Evolutionary conservation across 2,797 vertebrate species (phyloP).

Genomic region (Cheirogaleus major): DNA sequence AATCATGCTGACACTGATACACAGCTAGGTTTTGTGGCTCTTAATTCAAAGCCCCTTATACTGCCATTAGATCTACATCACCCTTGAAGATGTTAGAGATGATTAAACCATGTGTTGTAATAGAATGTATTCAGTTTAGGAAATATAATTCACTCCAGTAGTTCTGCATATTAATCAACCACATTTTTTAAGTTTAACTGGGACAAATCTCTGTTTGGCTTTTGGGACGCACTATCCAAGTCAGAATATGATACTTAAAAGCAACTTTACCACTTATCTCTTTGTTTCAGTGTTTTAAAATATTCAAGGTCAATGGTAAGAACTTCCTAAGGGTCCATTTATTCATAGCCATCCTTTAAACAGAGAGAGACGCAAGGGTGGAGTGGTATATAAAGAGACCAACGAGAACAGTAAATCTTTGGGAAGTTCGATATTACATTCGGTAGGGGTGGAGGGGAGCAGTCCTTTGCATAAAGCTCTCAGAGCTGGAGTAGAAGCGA

Average conservation of each 20-base stretch:
- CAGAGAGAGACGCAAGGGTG: not conserved
- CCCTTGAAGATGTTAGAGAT: not conserved
- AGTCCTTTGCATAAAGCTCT: not conserved
- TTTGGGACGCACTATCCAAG: not conserved
- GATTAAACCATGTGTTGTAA: not conserved
- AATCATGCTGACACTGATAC: not conserved
- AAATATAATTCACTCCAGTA: not conserved
- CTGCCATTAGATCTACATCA: not conserved
- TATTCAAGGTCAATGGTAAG: not conserved
- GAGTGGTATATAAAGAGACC: not conserved
- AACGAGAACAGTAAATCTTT: not conserved
- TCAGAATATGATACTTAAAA: not conserved
- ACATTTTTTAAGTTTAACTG: not conserved
- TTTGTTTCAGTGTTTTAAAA: not conserved
- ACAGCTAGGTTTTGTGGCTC: not conserved
- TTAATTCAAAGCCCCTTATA: not conserved
- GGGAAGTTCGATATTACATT: not conserved
- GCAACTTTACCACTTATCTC: not conserved
- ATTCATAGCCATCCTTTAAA: not conserved
- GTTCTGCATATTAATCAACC: not conserved
- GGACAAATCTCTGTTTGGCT: not conserved
- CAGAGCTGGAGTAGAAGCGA: not conserved
- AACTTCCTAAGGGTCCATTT: not conserved
- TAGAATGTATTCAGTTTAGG: not conserved
- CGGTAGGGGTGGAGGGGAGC: not conserved